A percentile compares a stretch with the other conserved stretches of the same genome.
phyloP scores from a whole-genome alignment of 2,113 vertebrate genomes.

The Aspiorhynchus laticeps region DNA sequence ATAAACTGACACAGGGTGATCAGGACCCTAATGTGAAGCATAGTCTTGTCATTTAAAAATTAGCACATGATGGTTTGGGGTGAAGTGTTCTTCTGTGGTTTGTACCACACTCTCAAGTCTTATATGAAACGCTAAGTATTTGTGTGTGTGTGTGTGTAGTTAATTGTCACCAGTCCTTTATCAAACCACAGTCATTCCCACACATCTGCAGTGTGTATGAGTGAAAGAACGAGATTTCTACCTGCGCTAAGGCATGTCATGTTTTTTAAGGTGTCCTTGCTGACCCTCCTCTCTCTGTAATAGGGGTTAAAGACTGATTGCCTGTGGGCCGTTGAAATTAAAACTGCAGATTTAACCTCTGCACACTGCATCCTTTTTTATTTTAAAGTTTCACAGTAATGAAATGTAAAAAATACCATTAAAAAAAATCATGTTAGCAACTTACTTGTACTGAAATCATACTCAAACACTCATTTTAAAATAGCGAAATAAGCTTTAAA shows the following conservation, averaged over 20 bases:
- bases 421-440: not conserved
- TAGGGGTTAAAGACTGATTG: slow-evolving; percentile 26
- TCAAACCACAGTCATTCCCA: not conserved
- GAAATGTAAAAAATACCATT: not conserved
- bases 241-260: not conserved
- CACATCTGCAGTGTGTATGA: not conserved
- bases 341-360: not conserved
- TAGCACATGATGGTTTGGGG: no score
- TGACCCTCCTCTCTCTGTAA: slow-evolving; percentile 1
- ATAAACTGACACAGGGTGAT: not conserved
- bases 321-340: not conserved
- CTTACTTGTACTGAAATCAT: not conserved
- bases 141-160: not conserved
- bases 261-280: slow-evolving; percentile 16
- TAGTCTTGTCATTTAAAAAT: not conserved
- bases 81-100: no score
- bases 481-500: not conserved
- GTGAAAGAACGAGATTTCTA: not conserved
- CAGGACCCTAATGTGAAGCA: not conserved
- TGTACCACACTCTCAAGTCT: no score
- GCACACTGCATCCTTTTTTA: not conserved
- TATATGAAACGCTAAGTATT: no score
- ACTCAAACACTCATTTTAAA: not conserved
- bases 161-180: not conserved
- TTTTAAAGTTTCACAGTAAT: not conserved